A percentile compares a stretch with the other conserved stretches of the same genome.
These are phyloP conservation scores for Caerostris extrusa DNA, from an alignment of 1,140 invertebrate species.

Conservation along the genomic window DNA sequence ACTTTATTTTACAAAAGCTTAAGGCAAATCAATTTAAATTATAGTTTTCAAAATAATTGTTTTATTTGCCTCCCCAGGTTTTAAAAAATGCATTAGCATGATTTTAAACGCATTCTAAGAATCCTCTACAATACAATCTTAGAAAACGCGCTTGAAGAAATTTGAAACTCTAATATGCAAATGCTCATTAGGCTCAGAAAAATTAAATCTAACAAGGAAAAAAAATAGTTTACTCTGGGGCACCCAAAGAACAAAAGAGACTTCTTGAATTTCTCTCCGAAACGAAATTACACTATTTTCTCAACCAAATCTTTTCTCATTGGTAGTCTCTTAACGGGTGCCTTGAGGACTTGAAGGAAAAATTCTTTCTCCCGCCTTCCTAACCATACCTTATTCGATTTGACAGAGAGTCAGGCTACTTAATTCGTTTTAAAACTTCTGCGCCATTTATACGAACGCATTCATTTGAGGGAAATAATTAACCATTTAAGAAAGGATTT, in stretches of 20 bases:
- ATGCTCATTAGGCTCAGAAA: no score
- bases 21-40: no score
- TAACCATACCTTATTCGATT: conserved; percentile 29
- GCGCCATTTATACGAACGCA: neutral
- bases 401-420: neutral
- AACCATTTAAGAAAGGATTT: neutral
- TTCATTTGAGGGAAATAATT: conserved; percentile 15
- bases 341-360: neutral
- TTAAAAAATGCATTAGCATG: no score
- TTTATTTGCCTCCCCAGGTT: no score
- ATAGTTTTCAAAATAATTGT: no score
- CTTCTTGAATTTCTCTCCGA: neutral
- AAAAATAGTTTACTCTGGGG: neutral
- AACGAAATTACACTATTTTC: conserved; percentile 22
- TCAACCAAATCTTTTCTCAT: conserved; percentile 10
- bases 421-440: conserved; percentile 41
- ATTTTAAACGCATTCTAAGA: no score
- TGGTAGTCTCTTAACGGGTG: neutral
- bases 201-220: no score
- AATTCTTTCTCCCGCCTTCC: neutral
- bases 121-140: no score
- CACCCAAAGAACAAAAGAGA: neutral
- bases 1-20: no score
- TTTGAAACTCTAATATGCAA: no score
- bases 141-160: no score